phyloP scores from a whole-genome alignment of 2,113 vertebrate genomes.

The Rostratula benghalensis region DNA sequence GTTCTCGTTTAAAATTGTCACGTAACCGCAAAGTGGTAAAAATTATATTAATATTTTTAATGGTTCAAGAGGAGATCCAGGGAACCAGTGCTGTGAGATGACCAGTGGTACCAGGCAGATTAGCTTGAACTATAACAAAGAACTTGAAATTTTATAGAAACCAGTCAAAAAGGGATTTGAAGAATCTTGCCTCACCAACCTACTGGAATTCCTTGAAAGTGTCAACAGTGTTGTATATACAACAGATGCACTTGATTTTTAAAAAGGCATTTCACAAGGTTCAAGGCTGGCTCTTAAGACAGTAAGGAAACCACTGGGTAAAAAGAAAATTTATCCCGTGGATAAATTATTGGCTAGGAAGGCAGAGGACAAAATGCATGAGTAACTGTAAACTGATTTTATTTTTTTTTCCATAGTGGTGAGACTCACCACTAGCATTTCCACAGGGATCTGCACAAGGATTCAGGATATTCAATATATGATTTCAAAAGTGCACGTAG shows the following conservation, averaged over 20 bases:
- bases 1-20: background rate
- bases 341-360: background rate
- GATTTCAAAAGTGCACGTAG: background rate
- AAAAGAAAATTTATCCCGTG: background rate
- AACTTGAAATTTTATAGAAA: background rate
- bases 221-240: background rate
- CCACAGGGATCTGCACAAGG: background rate
- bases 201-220: background rate
- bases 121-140: background rate
- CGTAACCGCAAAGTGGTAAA: background rate
- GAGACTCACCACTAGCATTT: background rate
- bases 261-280: background rate
- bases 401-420: background rate
- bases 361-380: background rate
- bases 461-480: background rate
- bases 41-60: background rate
- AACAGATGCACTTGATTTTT: background rate
- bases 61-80: background rate
- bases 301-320: background rate
- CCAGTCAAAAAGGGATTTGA: background rate
- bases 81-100: background rate
- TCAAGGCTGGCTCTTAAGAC: background rate
- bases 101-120: background rate
- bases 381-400: background rate
- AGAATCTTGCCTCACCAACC: background rate